These are phyloP conservation scores for Lymantria monacha DNA, from an alignment of 2,888 invertebrate genomes.

Conservation along the genomic window DNA sequence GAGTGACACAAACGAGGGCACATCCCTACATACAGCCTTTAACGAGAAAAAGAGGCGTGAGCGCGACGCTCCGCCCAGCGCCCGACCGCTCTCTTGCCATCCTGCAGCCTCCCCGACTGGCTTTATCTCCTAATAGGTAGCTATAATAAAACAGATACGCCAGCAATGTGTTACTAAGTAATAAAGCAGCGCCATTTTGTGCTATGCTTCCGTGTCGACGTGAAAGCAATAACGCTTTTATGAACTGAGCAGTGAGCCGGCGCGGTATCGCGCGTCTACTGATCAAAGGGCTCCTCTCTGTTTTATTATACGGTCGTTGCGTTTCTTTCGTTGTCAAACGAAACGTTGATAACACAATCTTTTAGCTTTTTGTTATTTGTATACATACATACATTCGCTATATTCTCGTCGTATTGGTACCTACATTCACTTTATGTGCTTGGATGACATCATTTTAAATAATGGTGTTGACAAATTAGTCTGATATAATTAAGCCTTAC, in stretches of 20 bases:
- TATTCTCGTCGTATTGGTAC: too few relatives aligned
- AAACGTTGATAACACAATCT: slow-evolving; percentile 64
- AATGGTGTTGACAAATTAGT: too few relatives aligned
- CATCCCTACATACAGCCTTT: not conserved
- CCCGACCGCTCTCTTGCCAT: slow-evolving; percentile 58
- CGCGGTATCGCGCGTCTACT: slow-evolving; percentile 41
- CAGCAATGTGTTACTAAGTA: slow-evolving; percentile 79
- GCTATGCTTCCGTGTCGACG: slow-evolving; percentile 64
- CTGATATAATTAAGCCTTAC: too few relatives aligned
- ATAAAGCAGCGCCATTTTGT: slow-evolving; percentile 81
- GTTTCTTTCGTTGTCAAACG: slow-evolving; percentile 66
- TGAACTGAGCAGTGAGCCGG: slow-evolving; percentile 66
- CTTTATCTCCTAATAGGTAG: slow-evolving; percentile 75
- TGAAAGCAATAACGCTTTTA: slow-evolving; percentile 71
- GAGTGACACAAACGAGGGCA: not conserved
- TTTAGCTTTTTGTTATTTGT: slow-evolving; percentile 42
- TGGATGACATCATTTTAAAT: too few relatives aligned
- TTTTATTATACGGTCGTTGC: slow-evolving; percentile 73
- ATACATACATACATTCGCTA: too few relatives aligned
- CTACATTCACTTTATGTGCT: too few relatives aligned
- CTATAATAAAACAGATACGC: slow-evolving; percentile 77
- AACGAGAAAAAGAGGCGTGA: slow-evolving; percentile 73
- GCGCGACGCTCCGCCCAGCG: slow-evolving; percentile 77
- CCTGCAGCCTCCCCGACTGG: slow-evolving; percentile 60
- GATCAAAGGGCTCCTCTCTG: slow-evolving; percentile 71